Evolutionary conservation across 2,113 vertebrate species (phyloP), one percentile per base, ranked within the genome.

Genomic region (Muntiacus reevesi): DNA sequence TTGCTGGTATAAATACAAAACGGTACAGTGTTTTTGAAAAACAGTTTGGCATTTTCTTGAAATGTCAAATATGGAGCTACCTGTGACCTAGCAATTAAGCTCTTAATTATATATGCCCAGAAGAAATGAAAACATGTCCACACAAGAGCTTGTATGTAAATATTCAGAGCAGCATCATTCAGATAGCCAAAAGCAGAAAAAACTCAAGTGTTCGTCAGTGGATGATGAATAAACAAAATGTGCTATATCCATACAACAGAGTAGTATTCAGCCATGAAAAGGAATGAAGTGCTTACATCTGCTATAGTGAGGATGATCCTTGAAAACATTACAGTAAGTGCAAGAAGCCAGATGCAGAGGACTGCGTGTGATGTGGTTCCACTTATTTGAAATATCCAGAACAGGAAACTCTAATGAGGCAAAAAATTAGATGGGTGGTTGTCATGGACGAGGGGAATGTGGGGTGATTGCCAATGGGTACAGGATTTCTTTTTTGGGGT

Each of bases 321-420:
- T 74, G 52, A 89, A 82, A 84, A 71, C 36, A 28, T 54, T 45
- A 23, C 33, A 74, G 33, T 21, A 43, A 82, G 11, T 27, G 45
- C 67, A 78, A 55, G 57, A 74, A 81, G 27, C 52, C 88, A n/a
- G 40, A 23, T 7, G 14, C 52, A 17, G 40, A 59, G 12, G 30
- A 5, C 4, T 79, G 25, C 10, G 1, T 28, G 6, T 4, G 23
- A 14, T 5, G 9, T 21, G 15, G 40, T 8, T 85, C 11, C 9
- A 5, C 88, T 55, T 54, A 33, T 16, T 2, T n/a, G 17, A 74
- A 47, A 15, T n/a, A 25, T 60, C 45, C 23, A 47, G 25, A 50
- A 83, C 23, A 28, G 79, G 8, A 16, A 64, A 71, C 33, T 87
- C 43, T 40, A 19, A 3, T 7, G 62, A 60, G 83, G 71, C 30